Percentiles rank a stretch among this genome's conserved stretches.
Conservation (phyloP, 2,888 invertebrate species). For the Drosophila crucigera region DNA sequence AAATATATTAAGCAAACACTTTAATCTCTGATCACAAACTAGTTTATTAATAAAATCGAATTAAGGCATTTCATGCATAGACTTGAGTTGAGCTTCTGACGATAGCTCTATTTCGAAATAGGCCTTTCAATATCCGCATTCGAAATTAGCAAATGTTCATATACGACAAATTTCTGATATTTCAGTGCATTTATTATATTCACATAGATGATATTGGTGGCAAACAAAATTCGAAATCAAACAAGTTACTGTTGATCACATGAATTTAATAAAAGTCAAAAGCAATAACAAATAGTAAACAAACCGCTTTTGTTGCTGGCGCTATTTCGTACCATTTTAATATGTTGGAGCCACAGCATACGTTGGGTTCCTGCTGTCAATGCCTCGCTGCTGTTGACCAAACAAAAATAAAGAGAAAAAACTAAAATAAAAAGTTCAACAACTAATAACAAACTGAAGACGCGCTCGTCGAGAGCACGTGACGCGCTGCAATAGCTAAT, state of each 20-base stretch:
- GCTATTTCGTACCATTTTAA: conserved; percentile 12
- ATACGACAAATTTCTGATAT: conserved; percentile 34
- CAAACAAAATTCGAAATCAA: conserved; percentile 19
- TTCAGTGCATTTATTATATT: conserved; percentile 58
- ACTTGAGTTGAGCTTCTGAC: not conserved
- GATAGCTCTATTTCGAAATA: conserved; percentile 21
- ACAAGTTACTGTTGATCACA: conserved; percentile 62
- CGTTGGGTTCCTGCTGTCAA: conserved; percentile 59
- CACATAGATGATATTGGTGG: conserved; percentile 46
- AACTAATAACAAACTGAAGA: conserved; percentile 41
- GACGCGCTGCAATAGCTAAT: conserved; percentile 54
- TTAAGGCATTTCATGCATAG: conserved; percentile 23
- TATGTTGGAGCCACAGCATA: conserved; percentile 17
- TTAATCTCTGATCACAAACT: conserved; percentile 21
- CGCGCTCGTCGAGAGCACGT: conserved; percentile 60
- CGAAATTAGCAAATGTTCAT: conserved; percentile 66
- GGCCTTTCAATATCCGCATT: conserved; percentile 55
- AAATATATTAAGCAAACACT: conserved; percentile 8
- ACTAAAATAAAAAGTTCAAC: conserved; percentile 5
- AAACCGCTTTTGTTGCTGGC: conserved; percentile 61
- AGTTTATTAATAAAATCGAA: conserved; percentile 19
- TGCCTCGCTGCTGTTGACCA: conserved; percentile 30
- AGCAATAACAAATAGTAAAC: conserved; percentile 55
- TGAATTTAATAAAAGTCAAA: conserved; percentile 54
- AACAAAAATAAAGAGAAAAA: conserved; percentile 8